Conservation (phyloP, 2,888 invertebrate species). For the Cephus nigrinus region DNA sequence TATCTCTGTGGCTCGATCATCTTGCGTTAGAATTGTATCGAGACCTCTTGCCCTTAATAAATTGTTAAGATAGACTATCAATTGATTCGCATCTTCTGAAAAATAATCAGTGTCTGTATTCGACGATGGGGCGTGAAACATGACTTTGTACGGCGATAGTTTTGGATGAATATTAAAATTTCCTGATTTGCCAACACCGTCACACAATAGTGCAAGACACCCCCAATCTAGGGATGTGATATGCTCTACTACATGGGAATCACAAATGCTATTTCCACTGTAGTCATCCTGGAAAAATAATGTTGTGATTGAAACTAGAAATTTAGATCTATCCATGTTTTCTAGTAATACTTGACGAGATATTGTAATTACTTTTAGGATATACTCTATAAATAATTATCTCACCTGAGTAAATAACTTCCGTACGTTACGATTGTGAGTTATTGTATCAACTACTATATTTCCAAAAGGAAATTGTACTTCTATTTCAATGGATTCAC, state of each 20-base stretch:
- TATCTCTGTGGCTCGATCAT: conserved; percentile 50
- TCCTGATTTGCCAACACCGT: conserved; percentile 58
- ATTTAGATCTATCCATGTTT: neutral
- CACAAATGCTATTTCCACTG: conserved; percentile 23
- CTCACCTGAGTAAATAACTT: conserved; percentile 44
- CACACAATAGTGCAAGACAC: conserved; percentile 56
- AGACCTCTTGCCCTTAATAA: conserved; percentile 65
- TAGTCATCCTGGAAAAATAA: conserved; percentile 40
- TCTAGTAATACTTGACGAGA: neutral
- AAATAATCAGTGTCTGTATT: conserved; percentile 60
- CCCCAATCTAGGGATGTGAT: conserved; percentile 58
- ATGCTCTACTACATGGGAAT: conserved; percentile 54
- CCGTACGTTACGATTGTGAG: conserved; percentile 35
- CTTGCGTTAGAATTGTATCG: conserved; percentile 49
- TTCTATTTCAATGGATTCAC: conserved; percentile 72
- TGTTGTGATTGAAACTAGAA: conserved; percentile 11
- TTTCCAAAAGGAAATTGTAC: conserved; percentile 75
- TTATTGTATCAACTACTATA: conserved; percentile 74
- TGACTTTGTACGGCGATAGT: conserved; percentile 82
- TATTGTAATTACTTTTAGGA: neutral
- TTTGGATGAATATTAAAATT: conserved; percentile 75
- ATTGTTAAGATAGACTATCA: conserved; percentile 70
- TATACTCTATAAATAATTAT: neutral
- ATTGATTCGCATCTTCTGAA: conserved; percentile 67
- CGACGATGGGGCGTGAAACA: conserved; percentile 69